phyloP scores from a whole-genome alignment of 2,113 vertebrate genomes.

The Phyllostomus discolor region DNA sequence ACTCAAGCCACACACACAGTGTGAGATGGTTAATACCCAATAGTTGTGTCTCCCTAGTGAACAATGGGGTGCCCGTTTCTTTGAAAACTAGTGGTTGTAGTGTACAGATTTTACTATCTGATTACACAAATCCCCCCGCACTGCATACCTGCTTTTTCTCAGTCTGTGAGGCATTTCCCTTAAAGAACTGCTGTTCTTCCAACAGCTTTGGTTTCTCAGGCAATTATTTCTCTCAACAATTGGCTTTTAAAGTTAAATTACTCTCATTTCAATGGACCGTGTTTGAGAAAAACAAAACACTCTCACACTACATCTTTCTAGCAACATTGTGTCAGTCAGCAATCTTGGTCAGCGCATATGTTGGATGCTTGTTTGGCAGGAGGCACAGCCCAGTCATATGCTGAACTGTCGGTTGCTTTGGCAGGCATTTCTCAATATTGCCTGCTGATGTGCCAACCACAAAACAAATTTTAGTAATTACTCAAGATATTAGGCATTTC shows the following conservation, averaged over 20 bases:
- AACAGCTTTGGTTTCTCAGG: neutral
- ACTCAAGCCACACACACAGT: neutral
- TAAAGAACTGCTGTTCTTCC: neutral
- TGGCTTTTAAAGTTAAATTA: conserved; percentile 24
- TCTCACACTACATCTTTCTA: neutral
- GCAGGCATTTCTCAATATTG: neutral
- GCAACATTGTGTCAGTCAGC: neutral
- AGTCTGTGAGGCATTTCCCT: neutral
- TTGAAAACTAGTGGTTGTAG: neutral
- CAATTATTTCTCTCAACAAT: conserved; percentile 35
- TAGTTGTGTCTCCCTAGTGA: neutral
- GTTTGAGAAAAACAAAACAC: neutral
- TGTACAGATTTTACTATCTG: neutral
- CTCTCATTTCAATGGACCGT: conserved; percentile 17
- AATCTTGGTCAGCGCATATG: neutral
- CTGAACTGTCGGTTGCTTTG: neutral
- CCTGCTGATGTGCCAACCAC: neutral
- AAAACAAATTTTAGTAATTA: neutral
- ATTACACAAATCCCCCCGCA: neutral
- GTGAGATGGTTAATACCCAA: neutral
- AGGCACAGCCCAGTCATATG: neutral
- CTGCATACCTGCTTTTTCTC: neutral
- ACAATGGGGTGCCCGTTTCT: neutral
- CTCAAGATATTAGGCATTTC: neutral
- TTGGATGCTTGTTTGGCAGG: neutral